phyloP scores from a whole-genome alignment of 1,140 invertebrate species.

The Subanguina moxae region DNA sequence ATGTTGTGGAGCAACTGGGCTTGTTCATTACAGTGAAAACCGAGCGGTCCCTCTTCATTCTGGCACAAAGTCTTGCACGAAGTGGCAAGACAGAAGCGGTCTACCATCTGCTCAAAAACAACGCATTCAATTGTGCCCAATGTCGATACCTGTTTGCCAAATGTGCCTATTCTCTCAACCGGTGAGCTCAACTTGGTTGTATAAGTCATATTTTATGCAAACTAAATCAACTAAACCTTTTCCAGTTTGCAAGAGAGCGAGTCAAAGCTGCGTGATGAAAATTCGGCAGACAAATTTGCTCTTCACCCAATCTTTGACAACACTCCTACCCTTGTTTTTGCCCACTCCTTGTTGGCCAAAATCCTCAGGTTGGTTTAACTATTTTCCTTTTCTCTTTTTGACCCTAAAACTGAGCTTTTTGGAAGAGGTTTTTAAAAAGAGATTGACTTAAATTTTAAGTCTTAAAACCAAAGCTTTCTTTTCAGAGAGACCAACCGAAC shows the following conservation, averaged over 20 bases:
- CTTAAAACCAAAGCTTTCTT: no score
- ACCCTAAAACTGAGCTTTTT: no score
- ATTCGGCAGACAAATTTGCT: slow-evolving; percentile 18
- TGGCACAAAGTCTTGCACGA: slow-evolving; percentile 25
- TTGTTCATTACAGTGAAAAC: slow-evolving; percentile 24
- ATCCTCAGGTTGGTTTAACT: slow-evolving; percentile 23
- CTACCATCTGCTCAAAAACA: slow-evolving; percentile 26
- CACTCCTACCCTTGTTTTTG: slow-evolving; percentile 21
- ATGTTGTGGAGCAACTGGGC: no score
- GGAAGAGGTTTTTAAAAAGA: no score
- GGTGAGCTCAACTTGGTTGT: no score
- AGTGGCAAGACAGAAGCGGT: slow-evolving; percentile 17
- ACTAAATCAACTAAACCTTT: slow-evolving; percentile 15
- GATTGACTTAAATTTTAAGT: no score
- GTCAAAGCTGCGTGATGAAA: slow-evolving; percentile 17
- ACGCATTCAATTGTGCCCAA: slow-evolving; percentile 25
- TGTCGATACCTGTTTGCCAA: slow-evolving; percentile 34
- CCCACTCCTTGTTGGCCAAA: slow-evolving; percentile 30
- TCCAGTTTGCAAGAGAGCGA: slow-evolving; percentile 34
- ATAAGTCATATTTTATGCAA: no score
- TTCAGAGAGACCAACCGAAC: slow-evolving; percentile 32
- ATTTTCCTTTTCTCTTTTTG: slow-evolving; percentile 1
- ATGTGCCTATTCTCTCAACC: slow-evolving; percentile 26
- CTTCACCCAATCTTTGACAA: slow-evolving; percentile 28
- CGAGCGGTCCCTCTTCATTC: slow-evolving; percentile 22